phyloP scores from a whole-genome alignment of 2,888 invertebrate genomes.

The Hyppa rectilinea region DNA sequence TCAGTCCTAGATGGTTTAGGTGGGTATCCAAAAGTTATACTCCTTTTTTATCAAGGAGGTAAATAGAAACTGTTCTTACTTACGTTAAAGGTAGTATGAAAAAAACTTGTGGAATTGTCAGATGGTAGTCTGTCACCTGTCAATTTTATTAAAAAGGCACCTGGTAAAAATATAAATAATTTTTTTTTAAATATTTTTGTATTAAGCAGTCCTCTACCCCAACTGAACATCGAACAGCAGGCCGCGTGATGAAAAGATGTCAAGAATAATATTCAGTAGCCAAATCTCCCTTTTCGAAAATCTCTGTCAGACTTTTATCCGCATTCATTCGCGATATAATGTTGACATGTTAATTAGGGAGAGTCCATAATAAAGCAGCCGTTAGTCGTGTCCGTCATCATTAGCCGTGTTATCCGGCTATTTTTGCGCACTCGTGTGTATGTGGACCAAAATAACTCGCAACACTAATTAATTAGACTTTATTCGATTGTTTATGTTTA shows the following conservation, averaged over 20 bases:
- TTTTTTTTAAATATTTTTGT: no score
- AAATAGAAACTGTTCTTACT: background rate
- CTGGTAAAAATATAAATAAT: background rate
- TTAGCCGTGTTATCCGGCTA: slow-evolving; percentile 72
- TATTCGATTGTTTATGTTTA: slow-evolving; percentile 52
- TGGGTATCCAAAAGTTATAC: background rate
- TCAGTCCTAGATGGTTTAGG: no score
- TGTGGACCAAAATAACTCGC: slow-evolving; percentile 56
- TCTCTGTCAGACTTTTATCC: slow-evolving; percentile 55
- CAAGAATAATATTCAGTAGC: slow-evolving; percentile 18
- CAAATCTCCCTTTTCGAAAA: slow-evolving; percentile 36
- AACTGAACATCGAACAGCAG: background rate
- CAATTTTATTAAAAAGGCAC: background rate
- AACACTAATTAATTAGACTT: slow-evolving; percentile 59
- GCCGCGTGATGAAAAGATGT: slow-evolving; percentile 17
- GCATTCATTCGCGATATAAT: slow-evolving; percentile 59
- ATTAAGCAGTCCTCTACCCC: background rate
- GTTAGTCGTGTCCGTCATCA: slow-evolving; percentile 80
- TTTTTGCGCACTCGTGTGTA: slow-evolving; percentile 69
- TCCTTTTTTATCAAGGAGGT: background rate
- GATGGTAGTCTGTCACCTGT: background rate
- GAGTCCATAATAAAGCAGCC: slow-evolving; percentile 70
- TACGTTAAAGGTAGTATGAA: background rate
- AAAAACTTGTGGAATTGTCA: background rate
- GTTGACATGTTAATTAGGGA: slow-evolving; percentile 64